Evolutionary conservation across 2,113 vertebrate species (phyloP), one percentile per base, ranked within the genome.

Genomic region (Melanocharis versteri): DNA sequence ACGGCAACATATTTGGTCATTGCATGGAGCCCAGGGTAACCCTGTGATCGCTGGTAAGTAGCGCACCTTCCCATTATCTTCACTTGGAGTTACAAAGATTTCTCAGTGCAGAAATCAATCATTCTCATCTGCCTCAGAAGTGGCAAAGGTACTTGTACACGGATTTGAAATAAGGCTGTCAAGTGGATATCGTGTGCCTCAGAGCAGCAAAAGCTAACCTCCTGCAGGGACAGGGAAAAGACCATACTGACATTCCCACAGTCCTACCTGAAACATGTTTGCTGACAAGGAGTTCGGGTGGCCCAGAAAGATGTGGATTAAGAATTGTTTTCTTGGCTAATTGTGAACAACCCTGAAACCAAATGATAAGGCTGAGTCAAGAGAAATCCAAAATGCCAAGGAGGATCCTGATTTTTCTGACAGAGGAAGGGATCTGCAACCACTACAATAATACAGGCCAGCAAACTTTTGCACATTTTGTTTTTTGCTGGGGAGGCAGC

Each of bases 31-130:
- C 44, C 26, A 64, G 1, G 23, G 40, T 22, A 54, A 10, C 40
- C 7, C 37, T 44, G 60, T 1, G 6, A 17, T 27, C 0, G 0
- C 31, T 39, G 30, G 42, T 35, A 69, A 69, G 18, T 5, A 53
- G 31, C 0, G 0, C 33, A 24, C 4, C 39, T 83, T 83, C 27
- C 47, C 72, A 40, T 51, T 11, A 26, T 4, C 31, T 76, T 69
- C 50, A 15, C 62, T 18, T 73, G 27, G 24, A 24, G 5, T 30
- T 57, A 44, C 1, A 0, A 18, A 60, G 15, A 21, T 60, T 69
- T 60, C 28, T 56, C n/a, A 44, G 0, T 44, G 54, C 0, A 3
- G 62, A 65, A 76, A 51, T 30, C 33, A 30, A 1, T 42, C 26
- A 9, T 7, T 80, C 47, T 81, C 7, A 2, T 6, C 30, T n/a